A percentile compares a stretch with the other conserved stretches of the same genome.
Evolutionary conservation across 2,113 vertebrate genomes (phyloP).

Genomic region (Chamaea fasciata): DNA sequence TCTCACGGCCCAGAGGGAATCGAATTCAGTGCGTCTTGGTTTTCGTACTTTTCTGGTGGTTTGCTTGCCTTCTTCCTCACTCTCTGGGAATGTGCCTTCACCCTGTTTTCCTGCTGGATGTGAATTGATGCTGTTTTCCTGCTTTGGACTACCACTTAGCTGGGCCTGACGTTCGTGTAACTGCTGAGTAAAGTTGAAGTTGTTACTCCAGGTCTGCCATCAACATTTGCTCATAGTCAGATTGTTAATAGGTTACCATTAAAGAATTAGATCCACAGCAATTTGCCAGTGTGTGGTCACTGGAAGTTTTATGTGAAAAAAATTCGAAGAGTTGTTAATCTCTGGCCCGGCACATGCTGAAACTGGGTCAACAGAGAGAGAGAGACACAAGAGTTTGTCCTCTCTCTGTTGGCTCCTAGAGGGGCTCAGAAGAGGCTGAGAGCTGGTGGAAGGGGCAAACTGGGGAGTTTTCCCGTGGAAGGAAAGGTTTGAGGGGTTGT

Average conservation of each 20-base stretch:
- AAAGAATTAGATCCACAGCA: background rate
- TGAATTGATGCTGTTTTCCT: background rate
- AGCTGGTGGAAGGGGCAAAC: background rate
- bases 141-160: background rate
- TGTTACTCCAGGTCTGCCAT: background rate
- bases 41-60: background rate
- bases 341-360: background rate
- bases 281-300: background rate
- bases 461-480: accelerated
- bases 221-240: accelerated
- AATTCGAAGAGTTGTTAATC: background rate
- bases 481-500: background rate
- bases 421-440: background rate
- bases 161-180: background rate
- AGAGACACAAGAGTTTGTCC: background rate
- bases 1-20: background rate
- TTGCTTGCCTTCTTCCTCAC: background rate
- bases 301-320: background rate
- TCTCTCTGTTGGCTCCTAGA: background rate
- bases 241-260: background rate
- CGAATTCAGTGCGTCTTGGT: accelerated
- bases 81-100: background rate
- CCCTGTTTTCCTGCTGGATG: background rate
- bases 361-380: accelerated
- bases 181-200: background rate